Conservation (phyloP, 92 coral and sea anemone genomes). For the Micromussa lordhowensis region DNA sequence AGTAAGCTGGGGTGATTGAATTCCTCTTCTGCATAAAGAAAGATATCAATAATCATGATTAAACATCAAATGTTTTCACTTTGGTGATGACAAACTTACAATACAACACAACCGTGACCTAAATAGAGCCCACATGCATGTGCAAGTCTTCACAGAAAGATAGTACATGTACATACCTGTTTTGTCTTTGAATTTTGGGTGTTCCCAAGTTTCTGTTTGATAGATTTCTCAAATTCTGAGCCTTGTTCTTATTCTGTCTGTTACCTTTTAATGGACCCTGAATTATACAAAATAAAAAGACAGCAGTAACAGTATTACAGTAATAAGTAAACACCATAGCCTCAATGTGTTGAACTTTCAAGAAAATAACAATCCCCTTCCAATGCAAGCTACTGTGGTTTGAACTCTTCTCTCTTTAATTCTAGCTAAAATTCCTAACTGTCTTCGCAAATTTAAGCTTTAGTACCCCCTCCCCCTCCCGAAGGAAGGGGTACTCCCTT, state of each 20-base stretch:
- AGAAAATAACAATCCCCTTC: too few relatives aligned
- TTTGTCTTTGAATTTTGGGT: constrained; percentile 10
- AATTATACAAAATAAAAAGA: background rate
- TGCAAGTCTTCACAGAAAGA: background rate
- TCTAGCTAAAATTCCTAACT: too few relatives aligned
- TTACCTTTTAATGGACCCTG: constrained; percentile 8
- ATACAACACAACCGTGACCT: background rate
- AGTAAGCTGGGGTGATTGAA: constrained; percentile 20
- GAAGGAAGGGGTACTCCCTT: too few relatives aligned
- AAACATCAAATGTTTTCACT: background rate
- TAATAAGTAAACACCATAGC: background rate
- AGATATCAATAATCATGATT: background rate
- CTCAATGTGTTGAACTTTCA: too few relatives aligned
- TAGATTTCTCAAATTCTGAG: constrained; percentile 1
- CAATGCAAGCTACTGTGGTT: too few relatives aligned
- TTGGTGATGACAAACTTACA: too few relatives aligned
- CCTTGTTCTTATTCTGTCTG: constrained; percentile 19
- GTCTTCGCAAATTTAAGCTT: too few relatives aligned
- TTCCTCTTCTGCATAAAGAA: constrained; percentile 23
- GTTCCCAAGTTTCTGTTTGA: background rate
- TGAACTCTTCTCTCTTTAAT: too few relatives aligned
- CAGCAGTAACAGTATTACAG: background rate
- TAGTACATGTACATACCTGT: background rate
- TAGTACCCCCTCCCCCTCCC: too few relatives aligned
- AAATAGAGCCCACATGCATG: too few relatives aligned